These are phyloP conservation scores for Carcina quercana DNA, from an alignment of 2,888 invertebrate genomes.

Conservation along the genomic window DNA sequence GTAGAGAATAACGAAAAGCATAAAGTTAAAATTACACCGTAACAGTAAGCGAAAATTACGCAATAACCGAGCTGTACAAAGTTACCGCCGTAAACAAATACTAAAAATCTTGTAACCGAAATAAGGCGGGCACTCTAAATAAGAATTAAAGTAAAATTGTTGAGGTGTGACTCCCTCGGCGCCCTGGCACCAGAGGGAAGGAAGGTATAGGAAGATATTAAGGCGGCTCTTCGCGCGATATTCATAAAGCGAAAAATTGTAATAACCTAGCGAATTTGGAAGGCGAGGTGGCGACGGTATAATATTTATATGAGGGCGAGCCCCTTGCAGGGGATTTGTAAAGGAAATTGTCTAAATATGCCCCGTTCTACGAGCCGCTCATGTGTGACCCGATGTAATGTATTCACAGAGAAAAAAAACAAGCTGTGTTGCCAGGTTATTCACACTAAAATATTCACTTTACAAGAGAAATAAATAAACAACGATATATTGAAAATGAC, in stretches of 20 bases:
- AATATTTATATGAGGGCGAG: conserved; percentile 53
- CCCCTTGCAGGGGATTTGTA: conserved; percentile 47
- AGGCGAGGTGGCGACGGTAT: conserved; percentile 45
- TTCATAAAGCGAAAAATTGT: conserved; percentile 75
- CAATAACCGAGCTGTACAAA: conserved; percentile 43
- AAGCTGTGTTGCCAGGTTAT: no score
- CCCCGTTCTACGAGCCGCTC: conserved; percentile 29
- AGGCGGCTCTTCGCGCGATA: conserved; percentile 56
- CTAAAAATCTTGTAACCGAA: conserved; percentile 72
- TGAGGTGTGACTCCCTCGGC: conserved; percentile 66
- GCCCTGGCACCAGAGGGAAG: no score
- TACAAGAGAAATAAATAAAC: no score
- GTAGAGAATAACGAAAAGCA: conserved; percentile 40
- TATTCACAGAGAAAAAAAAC: no score
- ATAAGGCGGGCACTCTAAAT: conserved; percentile 70
- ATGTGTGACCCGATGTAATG: conserved; percentile 24
- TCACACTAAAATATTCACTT: no score
- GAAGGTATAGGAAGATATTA: conserved; percentile 46
- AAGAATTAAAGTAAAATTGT: conserved; percentile 73
- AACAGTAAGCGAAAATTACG: conserved; percentile 52
- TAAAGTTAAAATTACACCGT: conserved; percentile 52
- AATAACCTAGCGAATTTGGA: conserved; percentile 65
- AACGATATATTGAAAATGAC: no score
- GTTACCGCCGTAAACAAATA: conserved; percentile 68
- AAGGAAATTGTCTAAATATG: conserved; percentile 69